These are phyloP conservation scores for Casuarius casuarius DNA, from an alignment of 2,113 vertebrate species.

Conservation along the genomic window DNA sequence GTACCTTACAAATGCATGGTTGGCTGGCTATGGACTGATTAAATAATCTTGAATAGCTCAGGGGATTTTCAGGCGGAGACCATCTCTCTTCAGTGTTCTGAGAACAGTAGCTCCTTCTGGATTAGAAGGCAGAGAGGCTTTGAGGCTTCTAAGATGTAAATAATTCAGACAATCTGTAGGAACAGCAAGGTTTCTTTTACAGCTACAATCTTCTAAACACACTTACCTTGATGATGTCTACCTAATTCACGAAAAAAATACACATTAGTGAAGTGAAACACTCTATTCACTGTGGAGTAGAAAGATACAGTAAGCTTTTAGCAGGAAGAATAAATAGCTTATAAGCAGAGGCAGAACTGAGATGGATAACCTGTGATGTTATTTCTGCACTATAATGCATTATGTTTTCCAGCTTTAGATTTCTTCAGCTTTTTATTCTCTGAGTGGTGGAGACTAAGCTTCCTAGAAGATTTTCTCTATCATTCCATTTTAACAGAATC, in stretches of 20 bases:
- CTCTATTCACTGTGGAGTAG: not conserved
- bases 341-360: not conserved
- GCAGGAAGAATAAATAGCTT: not conserved
- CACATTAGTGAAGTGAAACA: not conserved
- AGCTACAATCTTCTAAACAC: conserved; percentile 1
- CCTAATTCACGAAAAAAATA: not conserved
- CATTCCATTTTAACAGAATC: not conserved
- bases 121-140: not conserved
- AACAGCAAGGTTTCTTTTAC: not conserved
- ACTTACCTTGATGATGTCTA: not conserved
- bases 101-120: not conserved
- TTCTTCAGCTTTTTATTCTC: not conserved
- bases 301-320: not conserved
- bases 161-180: not conserved
- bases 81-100: not conserved
- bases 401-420: not conserved
- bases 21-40: not conserved
- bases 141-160: not conserved
- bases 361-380: not conserved
- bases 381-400: not conserved
- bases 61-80: not conserved
- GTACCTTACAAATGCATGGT: not conserved
- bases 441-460: not conserved
- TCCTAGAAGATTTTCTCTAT: not conserved
- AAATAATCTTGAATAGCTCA: not conserved